Evolutionary conservation across 2,113 vertebrate species (phyloP), one percentile per base, ranked within the genome.

Genomic region (Physeter macrocephalus): DNA sequence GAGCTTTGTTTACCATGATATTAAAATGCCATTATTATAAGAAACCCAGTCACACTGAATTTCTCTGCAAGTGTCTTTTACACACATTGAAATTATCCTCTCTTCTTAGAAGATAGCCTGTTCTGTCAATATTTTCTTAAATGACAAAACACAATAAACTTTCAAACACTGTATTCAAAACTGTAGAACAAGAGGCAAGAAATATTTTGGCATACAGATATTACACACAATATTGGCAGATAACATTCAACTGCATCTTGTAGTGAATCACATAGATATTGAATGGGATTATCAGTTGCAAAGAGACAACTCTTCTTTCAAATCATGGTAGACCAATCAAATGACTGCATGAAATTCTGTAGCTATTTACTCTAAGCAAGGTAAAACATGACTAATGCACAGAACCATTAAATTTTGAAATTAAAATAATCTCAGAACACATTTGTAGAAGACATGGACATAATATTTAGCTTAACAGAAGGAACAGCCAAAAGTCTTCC

Each of bases 341-440:
- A 97, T 94, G 93, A 90, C 78, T 94, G 80, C 83, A 52, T 95
- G 84, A 97, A 98, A 96, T 96, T 95, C 88, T 54, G 25, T 59
- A 98, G 97, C 67, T 89, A 97, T 98, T 98, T 97, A 97, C 90
- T 93, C 95, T 77, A 92, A 96, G 87, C 97, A 98, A 98, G 97
- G 98, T 96, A 97, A 97, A 98, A 98, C 98, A 98, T 94, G 98
- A 98, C 93, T 88, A 96, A 93, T 88, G 34, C 62, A 93, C 66
- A 97, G 93, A 98, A 96, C 81, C 46, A 95, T 80, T 90, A 88
- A 72, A 75, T 52, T 84, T 95, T 97, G 96, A 98, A 98, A 98
- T 97, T 97, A 97, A 94, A 98, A 96, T 94, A 96, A 95, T 95
- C 84, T 97, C 86, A 98, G 91, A 49, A 95, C 61, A 94, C 36